A percentile compares a stretch with the other conserved stretches of the same genome.
phyloP scores from a whole-genome alignment of 2,797 vertebrate species.

The Sebastes jordani region DNA sequence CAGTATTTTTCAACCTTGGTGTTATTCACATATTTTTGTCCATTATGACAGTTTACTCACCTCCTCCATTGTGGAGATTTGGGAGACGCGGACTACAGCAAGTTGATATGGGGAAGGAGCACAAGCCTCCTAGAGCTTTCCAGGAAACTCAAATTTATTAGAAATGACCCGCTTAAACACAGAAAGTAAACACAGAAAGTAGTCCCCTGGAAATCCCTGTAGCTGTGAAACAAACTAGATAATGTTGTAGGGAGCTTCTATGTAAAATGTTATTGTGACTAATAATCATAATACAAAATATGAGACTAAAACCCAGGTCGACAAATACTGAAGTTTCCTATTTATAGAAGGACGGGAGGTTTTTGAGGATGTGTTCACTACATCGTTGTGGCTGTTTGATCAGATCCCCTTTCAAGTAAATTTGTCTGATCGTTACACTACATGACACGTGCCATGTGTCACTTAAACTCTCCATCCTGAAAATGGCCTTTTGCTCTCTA shows the following conservation, averaged over 20 bases:
- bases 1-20: not conserved
- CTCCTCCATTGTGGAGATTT: not conserved
- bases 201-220: not conserved
- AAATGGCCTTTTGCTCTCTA: too few relatives aligned
- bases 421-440: not conserved
- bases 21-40: not conserved
- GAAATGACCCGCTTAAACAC: not conserved
- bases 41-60: not conserved
- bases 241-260: not conserved
- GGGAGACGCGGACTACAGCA: not conserved
- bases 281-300: not conserved
- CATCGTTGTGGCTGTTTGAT: not conserved
- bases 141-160: conserved; percentile 16
- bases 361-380: not conserved
- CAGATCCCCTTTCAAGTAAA: not conserved
- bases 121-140: not conserved
- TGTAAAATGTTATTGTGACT: not conserved
- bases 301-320: not conserved
- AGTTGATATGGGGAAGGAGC: not conserved
- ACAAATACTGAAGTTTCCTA: not conserved
- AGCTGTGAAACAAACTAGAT: not conserved
- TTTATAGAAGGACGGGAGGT: not conserved
- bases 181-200: not conserved
- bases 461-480: too few relatives aligned
- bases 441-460: not conserved